Percentiles rank a stretch among this genome's conserved stretches.
Evolutionary conservation across 2,888 invertebrate genomes (phyloP).

Genomic region (Reticulitermes lucifugus): DNA sequence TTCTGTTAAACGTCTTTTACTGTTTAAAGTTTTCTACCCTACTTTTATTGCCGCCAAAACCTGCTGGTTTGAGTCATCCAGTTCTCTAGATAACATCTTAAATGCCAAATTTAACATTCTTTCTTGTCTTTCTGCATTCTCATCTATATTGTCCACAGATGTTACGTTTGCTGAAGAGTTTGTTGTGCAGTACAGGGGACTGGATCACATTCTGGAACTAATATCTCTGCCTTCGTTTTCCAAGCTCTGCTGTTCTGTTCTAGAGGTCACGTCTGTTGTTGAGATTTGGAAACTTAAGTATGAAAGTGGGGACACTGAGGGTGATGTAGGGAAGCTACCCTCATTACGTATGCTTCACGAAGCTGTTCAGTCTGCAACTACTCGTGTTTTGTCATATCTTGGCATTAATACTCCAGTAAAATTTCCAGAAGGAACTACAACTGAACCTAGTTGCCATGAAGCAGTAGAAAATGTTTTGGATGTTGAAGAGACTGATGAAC

Average conservation of each 20-base stretch:
- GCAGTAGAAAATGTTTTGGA: neutral
- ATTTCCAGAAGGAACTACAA: too few species aligned
- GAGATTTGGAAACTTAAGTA: constrained; percentile 67
- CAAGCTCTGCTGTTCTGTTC: constrained; percentile 70
- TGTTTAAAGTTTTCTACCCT: constrained; percentile 72
- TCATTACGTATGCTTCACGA: constrained; percentile 52
- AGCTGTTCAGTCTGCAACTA: constrained; percentile 43
- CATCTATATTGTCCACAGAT: constrained; percentile 67
- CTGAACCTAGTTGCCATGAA: neutral
- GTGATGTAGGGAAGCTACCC: constrained; percentile 40
- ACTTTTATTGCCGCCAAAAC: constrained; percentile 70
- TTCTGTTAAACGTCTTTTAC: constrained; percentile 69
- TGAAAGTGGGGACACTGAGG: constrained; percentile 15
- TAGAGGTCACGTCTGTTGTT: constrained; percentile 72
- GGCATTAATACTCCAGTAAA: neutral
- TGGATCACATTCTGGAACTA: constrained; percentile 69
- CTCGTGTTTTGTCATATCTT: neutral
- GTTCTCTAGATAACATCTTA: constrained; percentile 59
- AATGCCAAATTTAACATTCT: constrained; percentile 69
- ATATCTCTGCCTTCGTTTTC: constrained; percentile 69
- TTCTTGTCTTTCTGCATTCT: constrained; percentile 71
- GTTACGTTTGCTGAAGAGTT: constrained; percentile 71
- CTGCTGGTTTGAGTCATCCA: constrained; percentile 63
- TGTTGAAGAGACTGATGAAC: neutral
- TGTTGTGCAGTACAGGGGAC: constrained; percentile 68